Evolutionary conservation across 2,113 vertebrate species (phyloP).

Genomic region (Urocitellus parryii): DNA sequence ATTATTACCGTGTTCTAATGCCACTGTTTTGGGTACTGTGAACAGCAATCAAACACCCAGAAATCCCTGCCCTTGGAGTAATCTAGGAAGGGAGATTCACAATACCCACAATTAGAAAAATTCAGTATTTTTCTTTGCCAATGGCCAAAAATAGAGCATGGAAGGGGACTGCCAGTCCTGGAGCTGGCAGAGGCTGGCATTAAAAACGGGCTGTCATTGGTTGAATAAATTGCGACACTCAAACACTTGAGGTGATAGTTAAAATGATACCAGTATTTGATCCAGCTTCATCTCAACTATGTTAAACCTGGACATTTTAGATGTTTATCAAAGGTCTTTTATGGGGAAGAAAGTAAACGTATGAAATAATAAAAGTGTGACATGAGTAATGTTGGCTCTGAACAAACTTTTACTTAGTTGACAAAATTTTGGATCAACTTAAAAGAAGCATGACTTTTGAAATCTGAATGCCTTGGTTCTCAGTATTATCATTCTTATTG

Average conservation of each 20-base stretch:
- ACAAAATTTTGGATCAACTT: constrained; percentile 90
- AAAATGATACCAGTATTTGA: no score
- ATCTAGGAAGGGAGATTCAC: background rate
- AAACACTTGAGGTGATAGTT: no score
- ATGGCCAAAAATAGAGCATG: background rate
- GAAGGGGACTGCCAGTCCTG: background rate
- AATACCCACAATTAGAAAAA: background rate
- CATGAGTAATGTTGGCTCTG: constrained; percentile 87
- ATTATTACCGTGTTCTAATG: background rate
- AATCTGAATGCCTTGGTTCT: constrained; percentile 92
- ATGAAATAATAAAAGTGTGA: constrained; percentile 86
- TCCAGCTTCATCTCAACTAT: constrained; percentile 91
- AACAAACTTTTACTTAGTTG: constrained; percentile 89
- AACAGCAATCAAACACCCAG: background rate
- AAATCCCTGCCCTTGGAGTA: background rate
- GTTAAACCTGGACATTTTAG: constrained; percentile 90
- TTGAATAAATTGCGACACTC: no score
- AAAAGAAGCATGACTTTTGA: constrained; percentile 91
- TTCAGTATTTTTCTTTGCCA: background rate
- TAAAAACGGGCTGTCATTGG: background rate
- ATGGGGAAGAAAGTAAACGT: constrained; percentile 82
- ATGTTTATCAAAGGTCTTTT: constrained; percentile 89
- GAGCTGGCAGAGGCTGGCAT: background rate
- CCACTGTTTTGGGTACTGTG: background rate
- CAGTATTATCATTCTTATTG: constrained; percentile 92